Percentiles rank a stretch among this genome's conserved stretches.
phyloP scores from a whole-genome alignment of 2,888 invertebrate genomes.

The Podotricha telesiphe region DNA sequence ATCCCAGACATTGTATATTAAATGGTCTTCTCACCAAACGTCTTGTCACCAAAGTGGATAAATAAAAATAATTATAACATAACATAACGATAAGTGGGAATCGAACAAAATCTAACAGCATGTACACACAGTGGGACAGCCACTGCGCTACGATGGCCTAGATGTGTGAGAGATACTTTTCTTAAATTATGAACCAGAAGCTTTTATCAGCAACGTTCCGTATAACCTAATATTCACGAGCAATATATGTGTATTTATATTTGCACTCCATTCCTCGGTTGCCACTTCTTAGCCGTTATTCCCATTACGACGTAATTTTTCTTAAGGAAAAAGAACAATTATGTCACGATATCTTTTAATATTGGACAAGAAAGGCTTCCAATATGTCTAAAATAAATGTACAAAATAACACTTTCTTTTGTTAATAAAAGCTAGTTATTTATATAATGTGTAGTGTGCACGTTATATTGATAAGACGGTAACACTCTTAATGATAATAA shows the following conservation, averaged over 20 bases:
- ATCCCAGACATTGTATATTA: too few species aligned
- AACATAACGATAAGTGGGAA: too few species aligned
- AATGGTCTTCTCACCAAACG: too few species aligned
- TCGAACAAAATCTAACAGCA: too few species aligned
- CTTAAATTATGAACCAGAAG: background rate
- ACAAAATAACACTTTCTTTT: conserved; percentile 2
- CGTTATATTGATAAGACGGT: too few species aligned
- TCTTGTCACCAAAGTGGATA: too few species aligned
- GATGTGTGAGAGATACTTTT: background rate
- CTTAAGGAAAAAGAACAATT: conserved; percentile 9
- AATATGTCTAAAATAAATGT: background rate
- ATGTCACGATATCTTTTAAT: conserved; percentile 12
- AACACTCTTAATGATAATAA: too few species aligned
- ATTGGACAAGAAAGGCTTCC: conserved; percentile 3
- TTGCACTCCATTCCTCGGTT: conserved; percentile 7
- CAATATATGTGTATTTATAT: conserved; percentile 20
- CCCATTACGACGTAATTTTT: conserved; percentile 3
- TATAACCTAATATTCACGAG: conserved; percentile 7
- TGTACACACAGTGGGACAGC: too few species aligned
- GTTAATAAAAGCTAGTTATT: background rate
- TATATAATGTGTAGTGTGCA: background rate
- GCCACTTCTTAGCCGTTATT: conserved; percentile 24
- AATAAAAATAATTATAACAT: too few species aligned
- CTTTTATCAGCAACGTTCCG: conserved; percentile 8
- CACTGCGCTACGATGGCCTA: too few species aligned